These are phyloP conservation scores for Stenichneumon culpator DNA, from an alignment of 2,888 invertebrate genomes.

Conservation along the genomic window DNA sequence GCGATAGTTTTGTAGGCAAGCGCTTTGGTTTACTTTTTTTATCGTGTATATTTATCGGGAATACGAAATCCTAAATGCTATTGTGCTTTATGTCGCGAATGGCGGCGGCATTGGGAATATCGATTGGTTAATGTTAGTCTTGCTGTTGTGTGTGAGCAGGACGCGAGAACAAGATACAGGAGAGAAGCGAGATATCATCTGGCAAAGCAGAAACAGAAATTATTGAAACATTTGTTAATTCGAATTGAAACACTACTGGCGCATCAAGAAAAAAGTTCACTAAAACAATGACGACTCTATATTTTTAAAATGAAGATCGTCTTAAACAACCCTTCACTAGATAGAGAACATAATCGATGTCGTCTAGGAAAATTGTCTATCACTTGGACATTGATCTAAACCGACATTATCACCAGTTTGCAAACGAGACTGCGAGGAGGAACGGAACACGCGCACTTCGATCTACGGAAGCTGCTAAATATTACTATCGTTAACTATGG, in stretches of 20 bases:
- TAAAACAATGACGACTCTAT: neutral
- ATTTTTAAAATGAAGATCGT: neutral
- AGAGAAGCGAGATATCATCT: slow-evolving; percentile 24
- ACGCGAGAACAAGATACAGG: neutral
- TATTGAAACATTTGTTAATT: neutral
- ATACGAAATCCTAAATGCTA: slow-evolving; percentile 26
- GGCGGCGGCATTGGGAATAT: slow-evolving; percentile 14
- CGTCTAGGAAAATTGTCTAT: slow-evolving; percentile 50
- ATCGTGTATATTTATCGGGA: neutral
- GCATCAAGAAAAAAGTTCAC: neutral
- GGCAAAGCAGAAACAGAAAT: slow-evolving; percentile 1
- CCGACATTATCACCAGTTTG: slow-evolving; percentile 11
- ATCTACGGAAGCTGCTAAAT: slow-evolving; percentile 60
- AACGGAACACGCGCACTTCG: slow-evolving; percentile 38
- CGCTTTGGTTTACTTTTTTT: slow-evolving; percentile 17
- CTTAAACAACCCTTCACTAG: neutral
- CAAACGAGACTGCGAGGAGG: slow-evolving; percentile 1
- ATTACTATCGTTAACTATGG: slow-evolving; percentile 8
- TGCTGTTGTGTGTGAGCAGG: neutral
- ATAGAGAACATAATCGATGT: neutral
- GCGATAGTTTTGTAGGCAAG: slow-evolving; percentile 14
- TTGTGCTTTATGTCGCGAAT: slow-evolving; percentile 45
- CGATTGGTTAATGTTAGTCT: slow-evolving; percentile 20
- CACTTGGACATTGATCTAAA: slow-evolving; percentile 20
- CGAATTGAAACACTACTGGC: neutral